Evolutionary conservation across 2,797 vertebrate species (phyloP).

Genomic region (Picus viridis): DNA sequence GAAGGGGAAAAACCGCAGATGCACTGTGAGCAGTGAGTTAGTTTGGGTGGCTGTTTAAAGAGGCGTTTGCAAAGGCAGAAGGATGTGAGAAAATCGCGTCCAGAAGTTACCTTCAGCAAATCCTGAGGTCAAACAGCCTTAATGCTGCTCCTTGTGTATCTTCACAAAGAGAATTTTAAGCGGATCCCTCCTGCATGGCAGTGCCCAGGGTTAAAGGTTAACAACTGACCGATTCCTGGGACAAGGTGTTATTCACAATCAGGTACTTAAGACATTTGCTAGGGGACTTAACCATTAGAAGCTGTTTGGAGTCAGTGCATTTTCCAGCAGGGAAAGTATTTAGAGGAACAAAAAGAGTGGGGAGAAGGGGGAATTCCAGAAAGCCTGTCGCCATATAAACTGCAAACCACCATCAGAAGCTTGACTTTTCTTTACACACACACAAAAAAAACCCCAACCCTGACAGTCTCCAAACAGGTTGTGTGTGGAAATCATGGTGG

Average conservation of each 20-base stretch:
- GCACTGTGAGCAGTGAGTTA: not conserved
- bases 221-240: constrained; percentile 73
- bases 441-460: not conserved
- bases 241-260: constrained; percentile 80
- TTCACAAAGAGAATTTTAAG: constrained; percentile 67
- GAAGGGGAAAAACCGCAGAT: not conserved
- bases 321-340: constrained; percentile 76
- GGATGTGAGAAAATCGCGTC: constrained; percentile 19
- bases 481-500: not conserved
- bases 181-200: constrained; percentile 65
- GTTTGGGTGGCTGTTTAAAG: constrained; percentile 20
- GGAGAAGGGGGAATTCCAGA: constrained; percentile 72
- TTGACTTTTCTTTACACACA: constrained; percentile 33
- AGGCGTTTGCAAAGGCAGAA: constrained; percentile 51
- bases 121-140: constrained; percentile 75
- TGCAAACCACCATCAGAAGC: constrained; percentile 38
- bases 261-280: constrained; percentile 82
- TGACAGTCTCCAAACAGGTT: constrained; percentile 21
- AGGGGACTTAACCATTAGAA: constrained; percentile 72
- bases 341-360: constrained; percentile 72
- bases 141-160: constrained; percentile 50
- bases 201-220: constrained; percentile 78
- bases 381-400: constrained; percentile 64
- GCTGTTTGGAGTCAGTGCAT: constrained; percentile 71
- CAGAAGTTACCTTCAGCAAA: constrained; percentile 71